These are phyloP conservation scores for Maniola jurtina DNA, from an alignment of 1,140 invertebrate species.

Conservation along the genomic window DNA sequence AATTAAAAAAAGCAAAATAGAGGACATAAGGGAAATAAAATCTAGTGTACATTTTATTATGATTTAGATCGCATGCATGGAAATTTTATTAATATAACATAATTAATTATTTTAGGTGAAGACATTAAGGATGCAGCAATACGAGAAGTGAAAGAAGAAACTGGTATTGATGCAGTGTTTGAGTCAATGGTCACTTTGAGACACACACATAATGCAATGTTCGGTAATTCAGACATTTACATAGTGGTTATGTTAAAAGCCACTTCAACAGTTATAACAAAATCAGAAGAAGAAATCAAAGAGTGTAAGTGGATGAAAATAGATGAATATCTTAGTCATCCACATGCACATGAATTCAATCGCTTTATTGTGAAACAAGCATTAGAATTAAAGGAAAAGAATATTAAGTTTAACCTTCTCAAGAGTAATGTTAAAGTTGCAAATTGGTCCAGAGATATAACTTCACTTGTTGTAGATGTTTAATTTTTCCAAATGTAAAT, in stretches of 20 bases:
- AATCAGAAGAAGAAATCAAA: constrained; percentile 87
- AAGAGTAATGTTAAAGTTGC: constrained; percentile 46
- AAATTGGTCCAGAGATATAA: constrained; percentile 49
- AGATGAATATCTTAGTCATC: constrained; percentile 85
- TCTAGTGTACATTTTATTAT: too few relatives aligned
- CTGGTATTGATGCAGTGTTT: constrained; percentile 88
- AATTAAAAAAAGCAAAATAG: too few relatives aligned
- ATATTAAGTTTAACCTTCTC: constrained; percentile 78
- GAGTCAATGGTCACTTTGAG: constrained; percentile 87
- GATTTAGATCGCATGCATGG: too few relatives aligned
- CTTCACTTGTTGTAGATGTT: constrained; percentile 56
- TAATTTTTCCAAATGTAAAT: neutral
- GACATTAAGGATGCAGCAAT: constrained; percentile 87
- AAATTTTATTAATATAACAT: neutral
- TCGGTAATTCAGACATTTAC: constrained; percentile 92
- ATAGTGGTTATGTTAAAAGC: constrained; percentile 87
- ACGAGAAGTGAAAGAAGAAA: constrained; percentile 94
- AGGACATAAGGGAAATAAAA: too few relatives aligned
- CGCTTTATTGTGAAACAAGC: constrained; percentile 83
- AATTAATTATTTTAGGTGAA: constrained; percentile 81
- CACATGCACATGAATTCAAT: constrained; percentile 87
- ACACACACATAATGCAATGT: constrained; percentile 84
- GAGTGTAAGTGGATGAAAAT: constrained; percentile 92
- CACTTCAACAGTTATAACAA: constrained; percentile 81
- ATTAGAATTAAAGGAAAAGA: constrained; percentile 81